Conservation (phyloP, 2,888 invertebrate genomes). For the Pilophorus perplexus region DNA sequence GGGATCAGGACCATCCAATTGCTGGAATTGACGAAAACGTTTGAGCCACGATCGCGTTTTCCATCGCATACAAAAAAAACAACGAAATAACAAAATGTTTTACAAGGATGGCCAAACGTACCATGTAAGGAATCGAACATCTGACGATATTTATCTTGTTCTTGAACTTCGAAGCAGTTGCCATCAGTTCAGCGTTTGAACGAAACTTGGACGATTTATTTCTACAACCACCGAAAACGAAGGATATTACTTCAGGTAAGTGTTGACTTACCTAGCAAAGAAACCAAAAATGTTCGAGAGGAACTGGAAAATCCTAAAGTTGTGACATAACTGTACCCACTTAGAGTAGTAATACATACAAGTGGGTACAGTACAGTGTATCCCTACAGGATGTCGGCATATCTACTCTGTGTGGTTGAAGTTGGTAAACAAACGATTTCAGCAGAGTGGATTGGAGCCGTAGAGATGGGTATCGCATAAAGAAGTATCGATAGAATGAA, state of each 20-base stretch:
- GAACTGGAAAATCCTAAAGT: too few relatives aligned
- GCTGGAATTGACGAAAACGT: slow-evolving; percentile 49
- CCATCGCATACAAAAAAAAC: background rate
- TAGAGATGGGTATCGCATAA: too few relatives aligned
- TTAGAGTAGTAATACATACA: too few relatives aligned
- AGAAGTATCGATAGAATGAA: too few relatives aligned
- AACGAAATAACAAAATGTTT: background rate
- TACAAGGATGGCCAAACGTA: slow-evolving; percentile 52
- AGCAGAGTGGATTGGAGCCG: too few relatives aligned
- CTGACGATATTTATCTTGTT: slow-evolving; percentile 64
- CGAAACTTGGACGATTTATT: background rate
- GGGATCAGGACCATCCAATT: slow-evolving; percentile 58
- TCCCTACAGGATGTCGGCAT: too few relatives aligned
- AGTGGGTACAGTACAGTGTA: too few relatives aligned
- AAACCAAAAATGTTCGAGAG: too few relatives aligned
- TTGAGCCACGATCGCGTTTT: too few relatives aligned
- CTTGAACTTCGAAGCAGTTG: slow-evolving; percentile 55
- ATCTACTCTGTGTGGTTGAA: too few relatives aligned
- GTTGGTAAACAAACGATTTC: background rate
- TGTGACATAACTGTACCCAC: too few relatives aligned
- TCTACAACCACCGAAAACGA: slow-evolving; percentile 21
- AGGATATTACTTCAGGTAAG: background rate
- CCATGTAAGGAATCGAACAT: slow-evolving; percentile 60
- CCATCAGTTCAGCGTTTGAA: slow-evolving; percentile 55
- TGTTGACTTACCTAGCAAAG: too few relatives aligned